phyloP scores from a whole-genome alignment of 2,113 vertebrate genomes.

The Trichomycterus rosablanca region DNA sequence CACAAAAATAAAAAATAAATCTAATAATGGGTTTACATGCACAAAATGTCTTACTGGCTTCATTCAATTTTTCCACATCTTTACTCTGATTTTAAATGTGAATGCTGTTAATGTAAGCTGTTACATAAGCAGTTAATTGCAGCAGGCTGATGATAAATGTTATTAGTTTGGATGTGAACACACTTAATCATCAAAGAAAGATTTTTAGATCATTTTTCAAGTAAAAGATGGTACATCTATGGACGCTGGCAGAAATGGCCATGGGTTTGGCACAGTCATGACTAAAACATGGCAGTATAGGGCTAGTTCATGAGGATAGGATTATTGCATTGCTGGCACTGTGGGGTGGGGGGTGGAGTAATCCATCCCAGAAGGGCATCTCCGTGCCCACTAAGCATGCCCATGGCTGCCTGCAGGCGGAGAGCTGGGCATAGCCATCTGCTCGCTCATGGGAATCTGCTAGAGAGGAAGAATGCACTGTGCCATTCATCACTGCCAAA shows the following conservation, averaged over 20 bases:
- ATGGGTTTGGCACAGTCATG: conserved; percentile 71
- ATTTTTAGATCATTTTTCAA: no score
- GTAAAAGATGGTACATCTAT: not conserved
- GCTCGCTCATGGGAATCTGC: conserved; percentile 65
- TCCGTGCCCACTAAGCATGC: conserved; percentile 53
- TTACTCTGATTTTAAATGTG: no score
- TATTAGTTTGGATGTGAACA: no score
- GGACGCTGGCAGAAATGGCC: conserved; percentile 37
- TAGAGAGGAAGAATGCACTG: conserved; percentile 53
- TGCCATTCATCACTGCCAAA: conserved; percentile 61
- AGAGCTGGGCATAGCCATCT: conserved; percentile 68
- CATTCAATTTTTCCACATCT: no score
- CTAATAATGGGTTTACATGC: no score
- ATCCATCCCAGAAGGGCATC: conserved; percentile 50
- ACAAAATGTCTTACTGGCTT: no score
- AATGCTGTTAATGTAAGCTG: no score
- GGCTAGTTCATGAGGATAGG: conserved; percentile 62
- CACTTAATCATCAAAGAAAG: no score
- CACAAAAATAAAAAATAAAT: no score
- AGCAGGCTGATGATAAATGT: no score
- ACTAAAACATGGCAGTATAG: conserved; percentile 55
- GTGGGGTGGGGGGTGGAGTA: conserved; percentile 40
- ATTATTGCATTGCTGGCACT: conserved; percentile 66
- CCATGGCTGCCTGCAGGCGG: conserved; percentile 64
- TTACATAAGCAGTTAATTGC: no score